Conservation (phyloP, 1,140 invertebrate species). For the Caenorhabditis tropicalis region DNA sequence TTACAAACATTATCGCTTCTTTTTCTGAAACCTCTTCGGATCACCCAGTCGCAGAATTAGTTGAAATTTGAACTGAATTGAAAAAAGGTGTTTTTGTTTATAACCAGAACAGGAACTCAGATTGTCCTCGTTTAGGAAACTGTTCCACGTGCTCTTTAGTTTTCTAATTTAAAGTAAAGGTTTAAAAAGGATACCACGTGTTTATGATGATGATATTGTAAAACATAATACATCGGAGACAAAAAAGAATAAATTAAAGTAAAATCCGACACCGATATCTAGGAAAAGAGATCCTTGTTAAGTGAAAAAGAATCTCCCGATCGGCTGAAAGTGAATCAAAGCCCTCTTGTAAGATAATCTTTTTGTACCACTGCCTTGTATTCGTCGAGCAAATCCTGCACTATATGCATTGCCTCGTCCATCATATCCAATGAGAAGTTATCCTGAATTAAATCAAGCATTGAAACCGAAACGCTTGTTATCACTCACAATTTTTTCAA, state of each 20-base stretch:
- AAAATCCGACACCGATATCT: background rate
- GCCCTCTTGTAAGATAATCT: constrained; percentile 27
- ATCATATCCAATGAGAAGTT: constrained; percentile 37
- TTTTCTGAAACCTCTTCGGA: no score
- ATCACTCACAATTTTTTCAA: constrained; percentile 41
- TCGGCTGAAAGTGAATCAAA: background rate
- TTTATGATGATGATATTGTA: background rate
- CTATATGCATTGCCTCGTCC: constrained; percentile 30
- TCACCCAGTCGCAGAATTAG: no score
- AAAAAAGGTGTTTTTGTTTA: no score
- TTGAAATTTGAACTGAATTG: no score
- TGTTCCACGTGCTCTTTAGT: no score
- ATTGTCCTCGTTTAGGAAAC: no score
- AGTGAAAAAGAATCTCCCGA: background rate
- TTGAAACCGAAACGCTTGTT: background rate
- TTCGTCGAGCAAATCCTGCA: constrained; percentile 25
- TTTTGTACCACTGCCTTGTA: constrained; percentile 38
- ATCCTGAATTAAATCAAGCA: background rate
- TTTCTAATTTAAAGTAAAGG: no score
- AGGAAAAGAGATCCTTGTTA: background rate
- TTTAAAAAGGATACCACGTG: background rate
- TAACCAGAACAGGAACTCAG: no score
- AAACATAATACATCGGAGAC: background rate
- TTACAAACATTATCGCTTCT: no score
- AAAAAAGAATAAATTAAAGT: background rate